A percentile compares a stretch with the other conserved stretches of the same genome.
phyloP scores from a whole-genome alignment of 2,113 vertebrate species.

The Leucosticte australis region DNA sequence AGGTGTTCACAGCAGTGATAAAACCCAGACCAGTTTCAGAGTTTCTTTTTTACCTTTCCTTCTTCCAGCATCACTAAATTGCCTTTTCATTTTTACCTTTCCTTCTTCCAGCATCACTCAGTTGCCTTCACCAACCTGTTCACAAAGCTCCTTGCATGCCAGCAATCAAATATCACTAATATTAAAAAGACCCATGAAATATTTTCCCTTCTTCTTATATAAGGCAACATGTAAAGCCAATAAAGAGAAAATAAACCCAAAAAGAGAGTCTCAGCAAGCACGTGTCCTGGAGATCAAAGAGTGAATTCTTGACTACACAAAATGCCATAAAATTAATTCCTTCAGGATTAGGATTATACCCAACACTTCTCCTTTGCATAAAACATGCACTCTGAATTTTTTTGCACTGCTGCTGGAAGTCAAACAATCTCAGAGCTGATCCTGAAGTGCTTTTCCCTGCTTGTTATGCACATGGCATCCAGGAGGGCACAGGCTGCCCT shows the following conservation, averaged over 20 bases:
- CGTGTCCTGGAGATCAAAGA: neutral
- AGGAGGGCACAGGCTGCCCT: neutral
- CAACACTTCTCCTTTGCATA: neutral
- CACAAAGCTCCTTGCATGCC: neutral
- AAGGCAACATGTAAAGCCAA: neutral
- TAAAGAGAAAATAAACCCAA: neutral
- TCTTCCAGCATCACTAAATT: neutral
- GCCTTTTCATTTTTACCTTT: neutral
- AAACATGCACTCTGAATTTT: neutral
- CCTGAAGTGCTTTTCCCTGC: neutral
- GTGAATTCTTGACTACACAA: neutral
- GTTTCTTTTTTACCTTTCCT: neutral
- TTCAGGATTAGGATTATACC: neutral
- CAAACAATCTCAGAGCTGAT: neutral
- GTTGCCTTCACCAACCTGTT: neutral
- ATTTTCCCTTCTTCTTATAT: neutral
- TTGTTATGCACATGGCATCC: neutral
- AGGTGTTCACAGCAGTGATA: neutral
- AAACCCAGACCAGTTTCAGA: neutral
- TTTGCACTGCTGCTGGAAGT: neutral
- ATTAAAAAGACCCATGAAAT: neutral
- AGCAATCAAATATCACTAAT: neutral
- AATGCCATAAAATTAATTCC: neutral
- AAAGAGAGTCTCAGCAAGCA: neutral
- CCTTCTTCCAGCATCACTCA: neutral